These are phyloP conservation scores for Ophion costatus DNA, from an alignment of 2,888 invertebrate genomes.

Conservation along the genomic window DNA sequence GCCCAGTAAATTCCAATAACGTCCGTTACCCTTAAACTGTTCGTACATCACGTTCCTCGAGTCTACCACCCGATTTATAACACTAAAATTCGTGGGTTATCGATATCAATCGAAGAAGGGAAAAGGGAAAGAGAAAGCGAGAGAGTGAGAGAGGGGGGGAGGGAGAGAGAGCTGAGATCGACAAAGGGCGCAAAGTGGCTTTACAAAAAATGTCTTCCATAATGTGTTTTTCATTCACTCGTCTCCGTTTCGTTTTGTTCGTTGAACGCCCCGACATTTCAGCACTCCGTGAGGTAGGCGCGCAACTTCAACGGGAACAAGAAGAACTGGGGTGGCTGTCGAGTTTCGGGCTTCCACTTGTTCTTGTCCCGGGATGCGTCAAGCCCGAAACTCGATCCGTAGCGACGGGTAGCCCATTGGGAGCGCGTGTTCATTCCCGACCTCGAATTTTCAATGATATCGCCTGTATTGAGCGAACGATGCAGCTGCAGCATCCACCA, in stretches of 20 bases:
- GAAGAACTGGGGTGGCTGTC: not conserved
- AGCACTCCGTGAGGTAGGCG: not conserved
- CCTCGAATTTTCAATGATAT: not conserved
- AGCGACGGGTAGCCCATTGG: slow-evolving; percentile 4
- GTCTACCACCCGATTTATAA: slow-evolving; percentile 76
- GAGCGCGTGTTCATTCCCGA: not conserved
- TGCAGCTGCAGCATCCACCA: too few relatives aligned
- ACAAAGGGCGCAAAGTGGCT: not conserved
- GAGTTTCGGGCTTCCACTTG: not conserved
- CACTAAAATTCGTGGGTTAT: slow-evolving; percentile 76
- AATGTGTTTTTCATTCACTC: not conserved
- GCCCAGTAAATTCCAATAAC: slow-evolving; percentile 81
- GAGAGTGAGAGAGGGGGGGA: slow-evolving; percentile 10
- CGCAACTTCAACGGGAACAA: not conserved
- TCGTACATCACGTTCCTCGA: slow-evolving; percentile 76
- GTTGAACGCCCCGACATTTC: not conserved
- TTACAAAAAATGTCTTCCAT: slow-evolving; percentile 2
- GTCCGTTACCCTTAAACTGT: slow-evolving; percentile 78
- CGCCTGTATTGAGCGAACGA: not conserved
- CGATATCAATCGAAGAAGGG: slow-evolving; percentile 72
- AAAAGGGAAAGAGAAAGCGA: slow-evolving; percentile 8
- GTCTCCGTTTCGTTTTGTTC: not conserved
- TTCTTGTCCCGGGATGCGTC: not conserved
- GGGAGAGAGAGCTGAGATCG: not conserved
- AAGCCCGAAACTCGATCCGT: slow-evolving; percentile 26